Conservation (phyloP, 2,888 invertebrate species). For the Leptopilina myrica region DNA sequence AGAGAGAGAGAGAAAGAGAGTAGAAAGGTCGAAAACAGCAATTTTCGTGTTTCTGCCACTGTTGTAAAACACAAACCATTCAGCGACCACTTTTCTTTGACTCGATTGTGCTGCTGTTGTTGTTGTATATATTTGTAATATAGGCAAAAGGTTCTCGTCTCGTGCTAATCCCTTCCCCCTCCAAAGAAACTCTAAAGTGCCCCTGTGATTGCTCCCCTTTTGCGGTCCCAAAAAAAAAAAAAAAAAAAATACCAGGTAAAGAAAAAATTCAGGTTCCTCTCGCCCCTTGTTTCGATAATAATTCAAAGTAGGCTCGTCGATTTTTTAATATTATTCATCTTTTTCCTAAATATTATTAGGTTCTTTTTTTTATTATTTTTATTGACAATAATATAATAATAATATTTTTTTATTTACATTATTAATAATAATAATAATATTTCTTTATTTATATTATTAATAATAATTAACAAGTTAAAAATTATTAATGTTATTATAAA, state of each 20-base stretch:
- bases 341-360: too few relatives aligned
- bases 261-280: neutral
- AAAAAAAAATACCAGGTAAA: neutral
- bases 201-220: neutral
- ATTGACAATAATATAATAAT: too few relatives aligned
- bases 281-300: too few relatives aligned
- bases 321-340: too few relatives aligned
- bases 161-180: neutral
- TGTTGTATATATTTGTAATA: too few relatives aligned
- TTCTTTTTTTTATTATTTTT: too few relatives aligned
- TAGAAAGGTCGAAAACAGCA: constrained; percentile 10
- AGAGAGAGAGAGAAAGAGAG: neutral
- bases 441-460: too few relatives aligned
- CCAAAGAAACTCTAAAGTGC: neutral
- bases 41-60: constrained; percentile 17
- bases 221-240: neutral
- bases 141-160: neutral
- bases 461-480: too few relatives aligned
- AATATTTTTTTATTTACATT: too few relatives aligned
- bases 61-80: constrained; percentile 22
- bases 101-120: neutral
- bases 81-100: constrained; percentile 25
- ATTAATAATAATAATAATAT: too few relatives aligned
- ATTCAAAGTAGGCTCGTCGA: too few relatives aligned
- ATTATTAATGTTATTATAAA: too few relatives aligned